Conservation (phyloP, 2,888 invertebrate genomes). For the Tetanocera ferruginea region DNA sequence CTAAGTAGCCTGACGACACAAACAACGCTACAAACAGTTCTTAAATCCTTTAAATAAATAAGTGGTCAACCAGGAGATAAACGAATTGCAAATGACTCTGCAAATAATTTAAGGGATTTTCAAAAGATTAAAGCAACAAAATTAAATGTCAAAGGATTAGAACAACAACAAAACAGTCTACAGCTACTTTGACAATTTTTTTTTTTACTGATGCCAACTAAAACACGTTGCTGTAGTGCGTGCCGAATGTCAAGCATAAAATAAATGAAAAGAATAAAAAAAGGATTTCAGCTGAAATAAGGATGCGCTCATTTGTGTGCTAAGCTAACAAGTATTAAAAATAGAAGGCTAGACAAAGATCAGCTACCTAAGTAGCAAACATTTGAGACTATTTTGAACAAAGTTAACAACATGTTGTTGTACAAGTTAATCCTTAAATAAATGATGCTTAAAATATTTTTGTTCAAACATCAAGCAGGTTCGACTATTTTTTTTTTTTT, state of each 20-base stretch:
- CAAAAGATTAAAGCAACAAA: conserved; percentile 39
- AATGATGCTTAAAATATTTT: conserved; percentile 53
- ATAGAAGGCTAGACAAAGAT: neutral
- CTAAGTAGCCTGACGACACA: neutral
- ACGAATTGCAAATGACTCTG: conserved; percentile 48
- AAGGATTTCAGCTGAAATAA: neutral
- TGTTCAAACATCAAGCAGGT: neutral
- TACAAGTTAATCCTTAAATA: conserved; percentile 57
- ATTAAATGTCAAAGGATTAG: neutral
- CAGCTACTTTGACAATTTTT: neutral
- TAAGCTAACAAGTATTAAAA: neutral
- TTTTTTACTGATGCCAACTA: neutral
- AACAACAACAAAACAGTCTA: neutral
- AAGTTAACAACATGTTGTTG: conserved; percentile 37
- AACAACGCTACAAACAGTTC: neutral
- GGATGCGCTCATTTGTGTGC: conserved; percentile 25
- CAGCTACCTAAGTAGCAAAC: conserved; percentile 22
- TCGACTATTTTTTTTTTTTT: neutral
- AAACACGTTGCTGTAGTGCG: neutral
- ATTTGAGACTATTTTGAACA: conserved; percentile 36
- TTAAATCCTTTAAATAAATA: conserved; percentile 1
- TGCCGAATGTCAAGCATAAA: neutral
- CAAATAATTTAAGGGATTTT: conserved; percentile 34
- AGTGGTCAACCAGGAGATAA: neutral
- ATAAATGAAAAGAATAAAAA: neutral